Percentiles rank a stretch among this genome's conserved stretches.
Conservation (phyloP, 2,113 vertebrate genomes). For the Ploceus nigricollis region DNA sequence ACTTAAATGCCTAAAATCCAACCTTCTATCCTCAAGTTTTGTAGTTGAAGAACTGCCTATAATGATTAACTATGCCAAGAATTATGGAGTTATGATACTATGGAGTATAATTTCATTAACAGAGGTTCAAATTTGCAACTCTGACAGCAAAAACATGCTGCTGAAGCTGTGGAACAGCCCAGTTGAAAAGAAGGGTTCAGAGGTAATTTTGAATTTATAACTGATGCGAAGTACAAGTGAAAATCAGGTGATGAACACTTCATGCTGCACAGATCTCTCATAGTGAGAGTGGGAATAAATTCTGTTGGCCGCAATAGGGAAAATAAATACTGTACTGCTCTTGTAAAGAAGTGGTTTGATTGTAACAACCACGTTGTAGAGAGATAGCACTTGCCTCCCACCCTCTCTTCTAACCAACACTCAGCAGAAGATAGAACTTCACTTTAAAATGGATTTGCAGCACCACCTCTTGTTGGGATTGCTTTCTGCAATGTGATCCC, state of each 20-base stretch:
- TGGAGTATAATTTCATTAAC: not conserved
- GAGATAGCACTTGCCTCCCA: not conserved
- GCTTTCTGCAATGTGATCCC: not conserved
- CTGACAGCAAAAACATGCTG: not conserved
- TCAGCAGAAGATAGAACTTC: not conserved
- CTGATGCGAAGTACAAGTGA: not conserved
- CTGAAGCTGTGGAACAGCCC: not conserved
- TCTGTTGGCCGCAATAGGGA: not conserved
- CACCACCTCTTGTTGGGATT: conserved; percentile 26
- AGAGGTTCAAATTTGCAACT: not conserved
- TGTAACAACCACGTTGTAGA: not conserved
- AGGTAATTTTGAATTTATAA: not conserved
- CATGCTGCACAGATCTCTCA: not conserved
- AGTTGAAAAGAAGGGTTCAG: not conserved
- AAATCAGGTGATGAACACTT: not conserved
- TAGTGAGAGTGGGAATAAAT: not conserved
- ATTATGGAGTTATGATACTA: not conserved
- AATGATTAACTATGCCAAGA: not conserved
- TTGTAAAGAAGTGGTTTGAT: not conserved
- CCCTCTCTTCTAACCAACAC: not conserved
- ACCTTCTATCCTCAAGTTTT: not conserved
- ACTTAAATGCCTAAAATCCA: not conserved
- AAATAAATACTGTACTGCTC: not conserved
- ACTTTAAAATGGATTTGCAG: not conserved
- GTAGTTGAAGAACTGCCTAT: not conserved